phyloP scores from a whole-genome alignment of 2,888 invertebrate genomes.

The Apotomis capreana region DNA sequence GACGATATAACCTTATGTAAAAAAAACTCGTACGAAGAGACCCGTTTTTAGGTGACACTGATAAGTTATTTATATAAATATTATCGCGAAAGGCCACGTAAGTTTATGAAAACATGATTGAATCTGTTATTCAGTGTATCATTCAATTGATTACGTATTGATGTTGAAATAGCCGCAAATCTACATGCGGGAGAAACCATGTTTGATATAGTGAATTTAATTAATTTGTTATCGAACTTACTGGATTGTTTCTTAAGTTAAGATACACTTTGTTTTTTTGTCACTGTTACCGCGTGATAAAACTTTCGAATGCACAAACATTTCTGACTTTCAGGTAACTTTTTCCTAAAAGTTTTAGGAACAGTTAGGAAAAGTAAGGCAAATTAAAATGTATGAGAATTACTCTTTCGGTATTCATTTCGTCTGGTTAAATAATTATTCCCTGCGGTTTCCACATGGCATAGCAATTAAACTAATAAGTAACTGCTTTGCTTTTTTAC shows the following conservation, averaged over 20 bases:
- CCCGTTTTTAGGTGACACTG: neutral
- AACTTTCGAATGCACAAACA: too few relatives aligned
- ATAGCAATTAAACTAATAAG: slow-evolving; percentile 5
- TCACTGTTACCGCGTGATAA: too few relatives aligned
- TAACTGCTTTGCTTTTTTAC: too few relatives aligned
- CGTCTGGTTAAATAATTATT: neutral
- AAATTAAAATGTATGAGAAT: too few relatives aligned
- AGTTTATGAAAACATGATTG: slow-evolving; percentile 31
- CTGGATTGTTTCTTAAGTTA: neutral
- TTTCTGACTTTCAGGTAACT: too few relatives aligned
- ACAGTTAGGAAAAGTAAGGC: too few relatives aligned
- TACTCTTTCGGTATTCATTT: too few relatives aligned
- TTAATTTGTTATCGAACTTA: too few relatives aligned
- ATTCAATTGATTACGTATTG: slow-evolving; percentile 10
- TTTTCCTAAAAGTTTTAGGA: too few relatives aligned
- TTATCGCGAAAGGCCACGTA: slow-evolving; percentile 20
- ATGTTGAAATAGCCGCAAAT: neutral
- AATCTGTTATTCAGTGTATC: slow-evolving; percentile 9
- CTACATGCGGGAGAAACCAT: neutral
- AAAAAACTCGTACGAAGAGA: neutral
- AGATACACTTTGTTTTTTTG: too few relatives aligned
- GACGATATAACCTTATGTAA: neutral
- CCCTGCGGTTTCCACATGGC: slow-evolving; percentile 7
- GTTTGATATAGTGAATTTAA: neutral
- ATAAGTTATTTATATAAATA: slow-evolving; percentile 23